Evolutionary conservation across 2,888 invertebrate genomes (phyloP), one percentile per base, ranked within the genome.

Genomic region (Acleris laterana): DNA sequence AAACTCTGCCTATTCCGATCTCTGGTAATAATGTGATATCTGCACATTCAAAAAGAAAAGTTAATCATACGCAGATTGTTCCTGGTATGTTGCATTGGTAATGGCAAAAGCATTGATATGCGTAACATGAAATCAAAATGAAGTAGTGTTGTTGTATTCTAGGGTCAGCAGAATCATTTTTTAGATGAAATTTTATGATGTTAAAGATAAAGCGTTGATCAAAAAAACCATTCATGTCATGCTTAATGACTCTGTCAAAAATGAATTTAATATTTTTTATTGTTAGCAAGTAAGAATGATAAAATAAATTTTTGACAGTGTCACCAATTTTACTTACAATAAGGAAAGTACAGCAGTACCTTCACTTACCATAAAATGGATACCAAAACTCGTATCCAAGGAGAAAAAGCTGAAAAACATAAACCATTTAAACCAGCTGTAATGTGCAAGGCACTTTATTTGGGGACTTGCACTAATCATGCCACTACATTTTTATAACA

Each of bases 351-450:
- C 91, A 74, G 72, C 66, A 69, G 90, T 91, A 92, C 92, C 85
- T 87, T 85, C 91, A 93, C 92, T 93, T 93, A 93, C 93, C 93
- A 92, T 90, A 79, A 82, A 81, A 82, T 81, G 83, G 85, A 84
- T 87, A 90, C 80, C 88, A 89, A 89, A 81, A 88, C 90, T 88
- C 87, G 89, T 90, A 89, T 90, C 92, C 86, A 83, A 91, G 88
- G 80, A 83, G 92, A 83, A 82, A 82, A 87, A 84, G 88, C 93
- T 93, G 93, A 93, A 93, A 93, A 93, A 90, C 88, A 93, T 88
- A 90, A 90, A 89, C 73, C 80, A 75, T 87, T 89, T 89, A 87
- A 87, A 88, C 89, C 85, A 73, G 64, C 66, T 65, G 68, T 72
- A 70, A 63, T 71, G 72, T 75, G 76, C 64, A 22, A 11, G 49